Evolutionary conservation across 1,140 invertebrate genomes (phyloP), one percentile per base, ranked within the genome.

Genomic region (Bactericera cockerelli): DNA sequence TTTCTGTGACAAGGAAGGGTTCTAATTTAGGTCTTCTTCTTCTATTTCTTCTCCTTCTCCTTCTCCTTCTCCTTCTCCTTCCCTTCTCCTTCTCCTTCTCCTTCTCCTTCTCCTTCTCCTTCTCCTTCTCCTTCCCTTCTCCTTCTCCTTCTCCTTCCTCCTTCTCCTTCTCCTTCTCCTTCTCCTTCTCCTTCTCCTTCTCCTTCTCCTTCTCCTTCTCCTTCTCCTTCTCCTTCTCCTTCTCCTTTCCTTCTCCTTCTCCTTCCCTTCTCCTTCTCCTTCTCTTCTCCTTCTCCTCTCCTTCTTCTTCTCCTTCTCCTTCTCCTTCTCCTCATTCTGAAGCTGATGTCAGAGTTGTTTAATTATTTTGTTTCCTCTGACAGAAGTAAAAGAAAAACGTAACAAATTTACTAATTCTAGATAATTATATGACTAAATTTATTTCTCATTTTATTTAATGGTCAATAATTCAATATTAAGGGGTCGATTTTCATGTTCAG

Each of bases 21-120:
- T n/a, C n/a, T 58, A 60, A 56, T n/a, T 59, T 58, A 59, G 56
- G 57, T 59, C 59, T 59, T 60, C 59, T 60, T 59, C 59, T 60
- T 59, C 55, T 60, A 31, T 31, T 59, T 58, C 55, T 59, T 58
- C 55, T 59, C 39, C 55, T 59, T 58, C 55, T 59, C 39, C 25
- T 60, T 59, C 55, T 59, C 49, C 42, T 59, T 31, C 42, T 59
- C 33, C 10, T 59, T 25, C 42, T 59, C 22, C 42, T 59, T 26
- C 42, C 38, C 24, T 31, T 59, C 49, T 31, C 59, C 24, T 31
- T 60, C 33, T 24, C 59, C 33, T 31, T 25, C 33, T 33, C 36
- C 33, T 33, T 59, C 25, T 33, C 36, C 22, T 19, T 60, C 22
- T 31, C 36, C 28, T 28, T 59, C 49, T 59, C 22, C 28, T 33